Evolutionary conservation across 2,113 vertebrate genomes (phyloP).

Genomic region (Cinclus cinclus): DNA sequence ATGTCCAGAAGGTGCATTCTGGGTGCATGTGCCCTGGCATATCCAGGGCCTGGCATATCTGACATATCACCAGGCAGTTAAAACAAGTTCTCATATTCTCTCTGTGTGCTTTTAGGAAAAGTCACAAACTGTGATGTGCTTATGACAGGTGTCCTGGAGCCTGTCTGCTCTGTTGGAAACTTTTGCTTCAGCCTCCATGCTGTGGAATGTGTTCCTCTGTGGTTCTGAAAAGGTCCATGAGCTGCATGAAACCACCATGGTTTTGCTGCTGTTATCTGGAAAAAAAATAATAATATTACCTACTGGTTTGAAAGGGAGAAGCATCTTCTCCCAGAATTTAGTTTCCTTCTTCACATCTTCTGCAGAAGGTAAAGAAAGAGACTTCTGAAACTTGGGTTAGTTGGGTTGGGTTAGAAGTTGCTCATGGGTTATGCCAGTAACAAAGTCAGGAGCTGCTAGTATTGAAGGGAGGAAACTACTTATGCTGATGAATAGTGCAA

Average conservation of each 20-base stretch:
- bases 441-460: background rate
- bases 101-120: background rate
- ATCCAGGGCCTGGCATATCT: background rate
- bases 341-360: background rate
- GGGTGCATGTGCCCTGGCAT: background rate
- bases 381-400: background rate
- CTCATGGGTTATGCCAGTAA: background rate
- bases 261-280: background rate
- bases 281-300: background rate
- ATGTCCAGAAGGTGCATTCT: background rate
- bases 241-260: background rate
- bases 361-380: background rate
- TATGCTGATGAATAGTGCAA: background rate
- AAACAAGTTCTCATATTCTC: background rate
- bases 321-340: background rate
- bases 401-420: background rate
- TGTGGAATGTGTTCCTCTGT: background rate
- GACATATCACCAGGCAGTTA: background rate
- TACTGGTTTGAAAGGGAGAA: background rate
- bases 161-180: background rate
- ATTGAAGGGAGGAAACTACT: background rate
- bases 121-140: background rate
- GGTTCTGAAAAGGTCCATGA: background rate
- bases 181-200: background rate
- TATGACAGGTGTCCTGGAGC: background rate